Conservation (phyloP, 2,888 invertebrate genomes). For the Pseudeuparius sepicola region DNA sequence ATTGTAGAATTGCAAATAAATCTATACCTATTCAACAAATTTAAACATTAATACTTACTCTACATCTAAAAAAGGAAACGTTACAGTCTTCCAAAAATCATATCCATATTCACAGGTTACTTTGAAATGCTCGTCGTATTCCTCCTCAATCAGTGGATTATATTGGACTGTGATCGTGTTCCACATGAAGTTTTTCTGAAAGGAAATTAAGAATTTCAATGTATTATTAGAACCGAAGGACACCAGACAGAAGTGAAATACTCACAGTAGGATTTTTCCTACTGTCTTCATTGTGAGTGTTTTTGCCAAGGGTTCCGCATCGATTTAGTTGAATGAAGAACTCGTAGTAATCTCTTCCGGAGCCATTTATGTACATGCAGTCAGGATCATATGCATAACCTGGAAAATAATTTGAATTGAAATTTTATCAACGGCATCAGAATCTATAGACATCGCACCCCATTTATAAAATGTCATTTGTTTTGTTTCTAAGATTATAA, state of each 20-base stretch:
- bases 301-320: conserved; percentile 83
- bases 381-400: conserved; percentile 90
- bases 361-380: conserved; percentile 91
- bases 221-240: too few relatives aligned
- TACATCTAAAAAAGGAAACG: conserved; percentile 87
- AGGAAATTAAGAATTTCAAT: conserved; percentile 11
- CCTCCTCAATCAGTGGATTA: conserved; percentile 86
- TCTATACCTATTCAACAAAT: too few relatives aligned
- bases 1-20: too few relatives aligned
- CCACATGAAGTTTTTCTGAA: conserved; percentile 91
- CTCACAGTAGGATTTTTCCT: conserved; percentile 79
- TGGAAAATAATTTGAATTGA: too few relatives aligned
- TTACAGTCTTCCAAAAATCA: conserved; percentile 94
- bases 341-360: conserved; percentile 84
- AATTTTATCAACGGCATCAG: too few relatives aligned
- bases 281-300: conserved; percentile 74
- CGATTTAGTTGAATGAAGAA: conserved; percentile 88
- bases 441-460: too few relatives aligned
- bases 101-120: conserved; percentile 94
- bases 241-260: conserved; percentile 21
- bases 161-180: conserved; percentile 92
- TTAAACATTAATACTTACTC: too few relatives aligned
- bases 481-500: too few relatives aligned
- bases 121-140: conserved; percentile 90
- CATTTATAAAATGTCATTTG: too few relatives aligned